Percentiles rank a stretch among this genome's conserved stretches.
phyloP scores from a whole-genome alignment of 1,140 invertebrate genomes.

The Formica exsecta region DNA sequence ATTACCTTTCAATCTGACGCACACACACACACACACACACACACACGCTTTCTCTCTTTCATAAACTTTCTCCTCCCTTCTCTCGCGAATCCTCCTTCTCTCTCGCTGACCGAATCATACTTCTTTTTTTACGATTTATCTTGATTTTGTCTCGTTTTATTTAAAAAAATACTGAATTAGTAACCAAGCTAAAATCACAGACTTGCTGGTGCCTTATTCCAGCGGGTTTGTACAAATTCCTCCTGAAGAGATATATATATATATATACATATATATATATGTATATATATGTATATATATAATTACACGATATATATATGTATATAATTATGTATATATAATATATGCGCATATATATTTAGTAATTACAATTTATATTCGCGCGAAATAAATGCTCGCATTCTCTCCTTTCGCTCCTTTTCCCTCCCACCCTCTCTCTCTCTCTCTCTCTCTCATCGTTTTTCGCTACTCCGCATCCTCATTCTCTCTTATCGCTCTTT shows the following conservation, averaged over 20 bases:
- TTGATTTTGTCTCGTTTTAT: slow-evolving; percentile 81
- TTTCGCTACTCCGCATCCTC: not conserved
- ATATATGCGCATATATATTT: slow-evolving; percentile 71
- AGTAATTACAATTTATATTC: slow-evolving; percentile 82
- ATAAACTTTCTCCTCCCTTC: slow-evolving; percentile 68
- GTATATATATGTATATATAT: slow-evolving; percentile 69
- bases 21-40: not conserved
- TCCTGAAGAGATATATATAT: slow-evolving; percentile 80
- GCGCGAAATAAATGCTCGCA: slow-evolving; percentile 74
- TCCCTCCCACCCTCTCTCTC: not conserved
- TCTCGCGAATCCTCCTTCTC: slow-evolving; percentile 42
- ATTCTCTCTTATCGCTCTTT: not conserved
- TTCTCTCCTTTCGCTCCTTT: slow-evolving; percentile 3
- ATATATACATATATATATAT: slow-evolving; percentile 63
- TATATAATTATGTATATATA: slow-evolving; percentile 69
- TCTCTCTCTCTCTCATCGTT: slow-evolving; percentile 16
- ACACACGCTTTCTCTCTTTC: slow-evolving; percentile 48
- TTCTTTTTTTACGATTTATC: slow-evolving; percentile 77
- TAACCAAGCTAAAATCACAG: slow-evolving; percentile 87
- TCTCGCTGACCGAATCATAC: slow-evolving; percentile 63
- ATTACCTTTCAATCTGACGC: not conserved
- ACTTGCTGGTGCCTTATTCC: slow-evolving; percentile 80
- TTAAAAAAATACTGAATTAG: slow-evolving; percentile 87
- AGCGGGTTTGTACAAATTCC: slow-evolving; percentile 86
- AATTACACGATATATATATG: slow-evolving; percentile 70